phyloP scores from a whole-genome alignment of 1,140 invertebrate genomes.

The Oncopodura yosiiana region DNA sequence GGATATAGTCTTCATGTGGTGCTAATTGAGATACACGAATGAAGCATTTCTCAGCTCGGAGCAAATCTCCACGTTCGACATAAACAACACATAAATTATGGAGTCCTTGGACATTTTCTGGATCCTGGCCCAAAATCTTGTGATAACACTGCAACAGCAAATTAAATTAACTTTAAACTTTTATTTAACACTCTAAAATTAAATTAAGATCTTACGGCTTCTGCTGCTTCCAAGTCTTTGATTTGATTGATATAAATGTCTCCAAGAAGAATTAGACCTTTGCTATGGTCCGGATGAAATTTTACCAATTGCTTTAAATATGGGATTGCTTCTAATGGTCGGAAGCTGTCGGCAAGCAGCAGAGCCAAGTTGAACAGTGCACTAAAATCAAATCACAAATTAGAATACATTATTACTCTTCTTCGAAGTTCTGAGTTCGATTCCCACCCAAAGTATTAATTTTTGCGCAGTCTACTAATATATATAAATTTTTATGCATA shows the following conservation, averaged over 20 bases:
- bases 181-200: too few relatives aligned
- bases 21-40: constrained; percentile 65
- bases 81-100: constrained; percentile 94
- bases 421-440: too few relatives aligned
- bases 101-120: constrained; percentile 83
- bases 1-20: constrained; percentile 80
- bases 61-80: constrained; percentile 77
- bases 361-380: constrained; percentile 91
- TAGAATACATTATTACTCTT: too few relatives aligned
- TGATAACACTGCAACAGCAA: constrained; percentile 66
- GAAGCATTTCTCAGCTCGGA: constrained; percentile 72
- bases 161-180: not conserved
- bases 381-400: constrained; percentile 78
- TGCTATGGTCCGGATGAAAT: constrained; percentile 86
- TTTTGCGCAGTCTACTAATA: not conserved
- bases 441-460: constrained; percentile 21
- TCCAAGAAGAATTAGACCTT: constrained; percentile 87
- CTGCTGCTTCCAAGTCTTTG: constrained; percentile 84
- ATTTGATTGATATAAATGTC: constrained; percentile 95
- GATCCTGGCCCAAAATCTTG: constrained; percentile 73
- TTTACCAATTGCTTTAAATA: constrained; percentile 84
- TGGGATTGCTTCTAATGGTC: constrained; percentile 81
- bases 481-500: too few relatives aligned
- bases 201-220: constrained; percentile 55
- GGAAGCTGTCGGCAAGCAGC: constrained; percentile 72